Conservation (phyloP, 2,113 vertebrate genomes). For the Phalacrocorax brasilianus region DNA sequence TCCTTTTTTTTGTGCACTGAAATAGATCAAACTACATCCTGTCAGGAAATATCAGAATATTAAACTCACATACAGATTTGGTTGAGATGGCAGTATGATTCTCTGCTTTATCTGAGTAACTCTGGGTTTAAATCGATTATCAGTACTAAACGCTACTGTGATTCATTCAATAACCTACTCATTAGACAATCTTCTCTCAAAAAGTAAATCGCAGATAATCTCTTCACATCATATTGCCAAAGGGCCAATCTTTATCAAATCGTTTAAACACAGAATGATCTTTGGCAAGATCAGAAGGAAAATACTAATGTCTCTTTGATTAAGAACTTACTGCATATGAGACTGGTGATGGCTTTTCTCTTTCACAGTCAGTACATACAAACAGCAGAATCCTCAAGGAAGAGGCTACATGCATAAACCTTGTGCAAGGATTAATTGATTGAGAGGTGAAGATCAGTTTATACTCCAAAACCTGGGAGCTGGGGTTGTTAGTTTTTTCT, state of each 20-base stretch:
- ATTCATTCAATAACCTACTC: slow-evolving; percentile 36
- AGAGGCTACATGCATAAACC: neutral
- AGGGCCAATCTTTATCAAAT: slow-evolving; percentile 10
- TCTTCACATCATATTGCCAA: slow-evolving; percentile 16
- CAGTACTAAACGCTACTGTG: slow-evolving; percentile 17
- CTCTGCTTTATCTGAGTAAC: neutral
- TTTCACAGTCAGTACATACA: neutral
- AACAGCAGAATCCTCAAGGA: neutral
- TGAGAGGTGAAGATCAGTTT: neutral
- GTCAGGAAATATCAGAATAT: neutral
- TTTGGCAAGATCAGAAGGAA: neutral
- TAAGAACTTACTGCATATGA: neutral
- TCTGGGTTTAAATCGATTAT: slow-evolving; percentile 12
- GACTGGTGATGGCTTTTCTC: neutral
- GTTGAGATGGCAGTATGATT: neutral
- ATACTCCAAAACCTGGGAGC: neutral
- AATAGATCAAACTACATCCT: neutral
- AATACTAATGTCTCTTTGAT: neutral
- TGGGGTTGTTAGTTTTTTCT: too few species aligned
- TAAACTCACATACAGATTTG: neutral
- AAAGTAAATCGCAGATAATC: slow-evolving; percentile 49
- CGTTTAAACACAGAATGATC: slow-evolving; percentile 9
- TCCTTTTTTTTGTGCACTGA: neutral
- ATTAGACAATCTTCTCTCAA: slow-evolving; percentile 40
- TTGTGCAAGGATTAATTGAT: neutral